phyloP scores from a whole-genome alignment of 1,140 invertebrate species.

The Megathymus violae region DNA sequence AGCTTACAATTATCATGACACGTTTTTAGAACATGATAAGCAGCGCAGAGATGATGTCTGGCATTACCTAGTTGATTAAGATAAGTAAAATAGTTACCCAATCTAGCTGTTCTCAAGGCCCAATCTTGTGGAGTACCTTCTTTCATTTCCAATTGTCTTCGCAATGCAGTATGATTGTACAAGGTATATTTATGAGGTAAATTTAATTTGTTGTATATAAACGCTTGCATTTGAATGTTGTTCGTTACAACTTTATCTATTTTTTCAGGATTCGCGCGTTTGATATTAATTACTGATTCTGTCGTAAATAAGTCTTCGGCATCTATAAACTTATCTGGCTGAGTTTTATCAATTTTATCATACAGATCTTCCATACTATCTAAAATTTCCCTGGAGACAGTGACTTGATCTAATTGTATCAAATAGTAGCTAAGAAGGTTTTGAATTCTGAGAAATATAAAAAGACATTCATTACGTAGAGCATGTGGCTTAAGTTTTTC shows the following conservation, averaged over 20 bases:
- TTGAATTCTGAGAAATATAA: slow-evolving; percentile 71
- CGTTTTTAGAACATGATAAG: slow-evolving; percentile 79
- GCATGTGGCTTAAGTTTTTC: slow-evolving; percentile 64
- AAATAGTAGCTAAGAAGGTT: slow-evolving; percentile 74
- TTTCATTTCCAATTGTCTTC: slow-evolving; percentile 85
- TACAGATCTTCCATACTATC: slow-evolving; percentile 72
- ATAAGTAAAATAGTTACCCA: slow-evolving; percentile 84
- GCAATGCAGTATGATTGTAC: slow-evolving; percentile 86
- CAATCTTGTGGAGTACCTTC: slow-evolving; percentile 86
- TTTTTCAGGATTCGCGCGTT: slow-evolving; percentile 68
- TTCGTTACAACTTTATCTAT: slow-evolving; percentile 80
- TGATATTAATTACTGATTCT: slow-evolving; percentile 54
- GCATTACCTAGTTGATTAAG: slow-evolving; percentile 77
- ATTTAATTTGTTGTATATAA: slow-evolving; percentile 79
- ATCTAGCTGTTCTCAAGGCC: slow-evolving; percentile 85
- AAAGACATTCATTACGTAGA: slow-evolving; percentile 62
- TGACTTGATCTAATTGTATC: slow-evolving; percentile 64
- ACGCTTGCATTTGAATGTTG: slow-evolving; percentile 81
- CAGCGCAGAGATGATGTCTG: slow-evolving; percentile 85
- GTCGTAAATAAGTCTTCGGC: slow-evolving; percentile 69
- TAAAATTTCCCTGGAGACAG: slow-evolving; percentile 58
- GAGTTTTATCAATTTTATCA: slow-evolving; percentile 60
- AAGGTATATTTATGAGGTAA: slow-evolving; percentile 80
- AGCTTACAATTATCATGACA: slow-evolving; percentile 79
- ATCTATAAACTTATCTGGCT: slow-evolving; percentile 60